A percentile compares a stretch with the other conserved stretches of the same genome.
Conservation (phyloP, 2,888 invertebrate species). For the Eretmocerus hayati region DNA sequence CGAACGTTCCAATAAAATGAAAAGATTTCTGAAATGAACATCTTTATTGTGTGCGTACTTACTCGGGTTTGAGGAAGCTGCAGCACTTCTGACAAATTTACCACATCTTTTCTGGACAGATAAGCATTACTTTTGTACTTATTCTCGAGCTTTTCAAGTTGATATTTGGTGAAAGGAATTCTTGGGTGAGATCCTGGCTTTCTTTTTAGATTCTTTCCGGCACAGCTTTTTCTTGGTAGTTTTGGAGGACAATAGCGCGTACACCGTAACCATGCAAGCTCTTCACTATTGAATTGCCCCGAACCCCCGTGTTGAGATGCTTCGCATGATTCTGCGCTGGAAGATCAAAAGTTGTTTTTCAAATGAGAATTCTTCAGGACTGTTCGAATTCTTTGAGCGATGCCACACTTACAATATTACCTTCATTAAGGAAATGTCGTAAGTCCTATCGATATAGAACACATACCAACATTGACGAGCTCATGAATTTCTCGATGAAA, state of each 20-base stretch:
- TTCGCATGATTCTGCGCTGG: not conserved
- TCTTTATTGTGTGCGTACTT: constrained; percentile 30
- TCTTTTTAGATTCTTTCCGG: constrained; percentile 30
- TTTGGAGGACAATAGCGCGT: constrained; percentile 68
- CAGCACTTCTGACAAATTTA: constrained; percentile 56
- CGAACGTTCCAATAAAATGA: constrained; percentile 14
- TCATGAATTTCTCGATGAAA: not conserved
- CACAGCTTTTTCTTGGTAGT: constrained; percentile 54
- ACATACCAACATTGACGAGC: too few species aligned
- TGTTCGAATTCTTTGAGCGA: not conserved
- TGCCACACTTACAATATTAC: not conserved
- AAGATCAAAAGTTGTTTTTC: not conserved
- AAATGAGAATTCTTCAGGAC: not conserved
- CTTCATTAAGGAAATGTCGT: not conserved
- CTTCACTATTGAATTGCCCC: constrained; percentile 9
- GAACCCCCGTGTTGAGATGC: not conserved
- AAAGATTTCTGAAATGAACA: constrained; percentile 1
- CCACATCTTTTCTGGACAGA: constrained; percentile 62
- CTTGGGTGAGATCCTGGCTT: constrained; percentile 45
- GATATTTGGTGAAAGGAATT: constrained; percentile 66
- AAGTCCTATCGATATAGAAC: not conserved
- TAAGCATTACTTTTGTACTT: constrained; percentile 63
- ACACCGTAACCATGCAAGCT: constrained; percentile 59
- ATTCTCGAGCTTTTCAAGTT: constrained; percentile 61
- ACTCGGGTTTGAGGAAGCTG: constrained; percentile 65